Conservation (phyloP, 1,140 invertebrate genomes). For the Psix sp. region DNA sequence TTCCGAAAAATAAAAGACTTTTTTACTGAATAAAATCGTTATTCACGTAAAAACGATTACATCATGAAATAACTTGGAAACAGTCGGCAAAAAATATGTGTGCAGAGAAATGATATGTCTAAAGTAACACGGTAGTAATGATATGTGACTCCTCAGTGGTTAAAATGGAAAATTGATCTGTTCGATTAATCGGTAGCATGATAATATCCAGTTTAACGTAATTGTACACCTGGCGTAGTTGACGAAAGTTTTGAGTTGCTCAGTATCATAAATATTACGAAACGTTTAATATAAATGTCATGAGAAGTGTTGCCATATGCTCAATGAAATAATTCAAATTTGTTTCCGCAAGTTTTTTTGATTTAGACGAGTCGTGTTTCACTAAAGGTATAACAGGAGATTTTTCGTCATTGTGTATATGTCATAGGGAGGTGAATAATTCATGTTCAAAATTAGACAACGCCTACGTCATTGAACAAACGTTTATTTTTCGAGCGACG, state of each 20-base stretch:
- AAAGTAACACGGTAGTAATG: constrained; percentile 18
- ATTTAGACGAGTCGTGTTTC: no score
- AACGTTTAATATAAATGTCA: background rate
- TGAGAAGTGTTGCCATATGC: no score
- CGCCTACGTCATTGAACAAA: constrained; percentile 44
- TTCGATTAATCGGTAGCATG: constrained; percentile 1
- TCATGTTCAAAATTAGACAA: constrained; percentile 41
- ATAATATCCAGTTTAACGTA: constrained; percentile 7
- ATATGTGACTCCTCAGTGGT: constrained; percentile 22
- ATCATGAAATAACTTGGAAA: background rate
- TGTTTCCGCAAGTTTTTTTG: no score
- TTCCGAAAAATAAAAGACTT: no score
- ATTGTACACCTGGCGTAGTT: background rate
- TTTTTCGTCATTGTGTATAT: constrained; percentile 1
- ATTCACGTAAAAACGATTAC: background rate
- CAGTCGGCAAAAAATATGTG: background rate
- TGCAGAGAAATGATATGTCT: background rate
- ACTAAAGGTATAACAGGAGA: no score
- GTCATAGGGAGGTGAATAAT: constrained; percentile 9
- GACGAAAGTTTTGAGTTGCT: background rate
- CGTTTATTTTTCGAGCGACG: constrained; percentile 33
- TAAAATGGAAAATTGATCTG: constrained; percentile 16
- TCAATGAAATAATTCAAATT: no score
- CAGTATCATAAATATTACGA: background rate
- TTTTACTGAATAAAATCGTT: no score